These are phyloP conservation scores for Ceyx cyanopectus DNA, from an alignment of 2,113 vertebrate genomes.

Conservation along the genomic window DNA sequence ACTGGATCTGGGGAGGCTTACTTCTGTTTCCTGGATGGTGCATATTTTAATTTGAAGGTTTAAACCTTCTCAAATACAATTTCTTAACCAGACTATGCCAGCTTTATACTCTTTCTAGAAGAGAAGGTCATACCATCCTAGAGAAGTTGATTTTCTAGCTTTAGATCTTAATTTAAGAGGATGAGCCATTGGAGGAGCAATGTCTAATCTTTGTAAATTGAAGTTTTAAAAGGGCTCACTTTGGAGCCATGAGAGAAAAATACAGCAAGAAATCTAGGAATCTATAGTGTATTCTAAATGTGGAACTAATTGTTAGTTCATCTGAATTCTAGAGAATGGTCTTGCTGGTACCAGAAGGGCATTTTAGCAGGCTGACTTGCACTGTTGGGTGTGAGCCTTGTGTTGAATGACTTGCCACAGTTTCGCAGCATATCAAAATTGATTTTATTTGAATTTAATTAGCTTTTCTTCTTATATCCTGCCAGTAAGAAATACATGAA, in stretches of 20 bases:
- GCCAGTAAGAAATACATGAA: not conserved
- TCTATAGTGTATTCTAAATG: not conserved
- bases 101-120: not conserved
- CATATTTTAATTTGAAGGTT: slow-evolving; percentile 38
- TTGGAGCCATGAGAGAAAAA: not conserved
- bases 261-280: not conserved
- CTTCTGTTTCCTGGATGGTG: not conserved
- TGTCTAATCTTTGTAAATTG: not conserved
- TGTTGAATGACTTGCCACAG: not conserved
- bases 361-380: not conserved
- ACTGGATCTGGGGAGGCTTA: not conserved
- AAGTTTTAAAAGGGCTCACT: not conserved
- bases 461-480: not conserved
- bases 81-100: not conserved
- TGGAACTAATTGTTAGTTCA: not conserved
- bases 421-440: not conserved
- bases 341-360: not conserved
- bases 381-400: not conserved
- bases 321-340: not conserved
- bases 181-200: not conserved
- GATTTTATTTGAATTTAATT: not conserved
- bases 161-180: not conserved
- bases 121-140: not conserved
- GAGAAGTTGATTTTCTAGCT: not conserved
- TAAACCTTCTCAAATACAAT: not conserved